Conservation (phyloP, 2,888 invertebrate genomes). For the Cerceris ruficornis region DNA sequence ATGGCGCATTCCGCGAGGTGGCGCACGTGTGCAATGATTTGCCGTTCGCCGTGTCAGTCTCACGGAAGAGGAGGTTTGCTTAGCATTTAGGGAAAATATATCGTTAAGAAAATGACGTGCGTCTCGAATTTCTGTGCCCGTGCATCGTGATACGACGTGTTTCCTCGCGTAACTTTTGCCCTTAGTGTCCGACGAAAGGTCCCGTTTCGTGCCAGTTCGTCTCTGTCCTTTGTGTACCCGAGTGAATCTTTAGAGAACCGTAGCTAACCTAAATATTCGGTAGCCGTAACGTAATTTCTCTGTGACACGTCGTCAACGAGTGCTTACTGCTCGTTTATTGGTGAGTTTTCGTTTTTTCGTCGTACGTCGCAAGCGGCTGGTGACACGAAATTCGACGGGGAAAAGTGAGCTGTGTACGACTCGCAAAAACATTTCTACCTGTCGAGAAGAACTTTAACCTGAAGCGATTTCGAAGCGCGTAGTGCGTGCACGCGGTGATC, state of each 20-base stretch:
- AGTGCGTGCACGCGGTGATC: constrained; percentile 45
- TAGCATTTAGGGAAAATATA: constrained; percentile 60
- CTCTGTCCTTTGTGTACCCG: constrained; percentile 33
- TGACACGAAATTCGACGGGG: background rate
- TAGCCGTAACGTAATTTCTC: constrained; percentile 64
- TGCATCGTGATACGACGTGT: constrained; percentile 69
- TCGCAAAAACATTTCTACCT: background rate
- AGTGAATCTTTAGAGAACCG: constrained; percentile 40
- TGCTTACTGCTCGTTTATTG: constrained; percentile 41
- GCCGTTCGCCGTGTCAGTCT: constrained; percentile 68
- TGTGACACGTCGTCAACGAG: constrained; percentile 67
- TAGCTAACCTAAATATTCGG: constrained; percentile 69
- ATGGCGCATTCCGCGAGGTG: constrained; percentile 62
- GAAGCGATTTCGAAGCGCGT: background rate
- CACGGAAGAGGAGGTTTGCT: constrained; percentile 73
- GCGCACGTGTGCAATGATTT: constrained; percentile 67
- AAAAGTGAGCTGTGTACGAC: constrained; percentile 1
- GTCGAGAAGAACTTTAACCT: constrained; percentile 23
- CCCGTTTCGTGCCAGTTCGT: constrained; percentile 27
- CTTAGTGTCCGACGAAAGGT: constrained; percentile 30
- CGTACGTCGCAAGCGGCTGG: background rate
- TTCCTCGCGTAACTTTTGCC: constrained; percentile 14
- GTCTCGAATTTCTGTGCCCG: constrained; percentile 67
- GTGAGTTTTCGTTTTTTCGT: constrained; percentile 29
- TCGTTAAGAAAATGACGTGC: constrained; percentile 71